A percentile compares a stretch with the other conserved stretches of the same genome.
Evolutionary conservation across 2,113 vertebrate species (phyloP).

Genomic region (Callipepla californica): DNA sequence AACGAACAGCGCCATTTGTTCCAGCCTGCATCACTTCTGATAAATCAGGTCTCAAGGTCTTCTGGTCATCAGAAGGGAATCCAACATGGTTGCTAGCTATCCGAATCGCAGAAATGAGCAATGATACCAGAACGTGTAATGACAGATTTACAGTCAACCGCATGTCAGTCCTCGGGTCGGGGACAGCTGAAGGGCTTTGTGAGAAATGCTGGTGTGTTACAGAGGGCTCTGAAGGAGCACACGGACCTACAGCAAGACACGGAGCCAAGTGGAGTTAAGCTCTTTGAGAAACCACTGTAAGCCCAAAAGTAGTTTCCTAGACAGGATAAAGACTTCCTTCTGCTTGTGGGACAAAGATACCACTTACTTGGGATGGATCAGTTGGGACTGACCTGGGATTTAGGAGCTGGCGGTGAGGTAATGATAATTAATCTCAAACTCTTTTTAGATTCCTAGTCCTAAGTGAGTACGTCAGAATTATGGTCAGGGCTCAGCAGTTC

Average conservation of each 20-base stretch:
- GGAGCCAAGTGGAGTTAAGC: background rate
- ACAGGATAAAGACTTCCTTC: background rate
- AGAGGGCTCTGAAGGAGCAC: background rate
- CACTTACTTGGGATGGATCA: background rate
- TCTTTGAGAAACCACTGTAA: background rate
- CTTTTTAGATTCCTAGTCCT: background rate
- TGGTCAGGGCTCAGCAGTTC: background rate
- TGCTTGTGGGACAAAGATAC: background rate
- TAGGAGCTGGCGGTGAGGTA: background rate
- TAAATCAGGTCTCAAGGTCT: background rate
- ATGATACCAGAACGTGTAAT: background rate
- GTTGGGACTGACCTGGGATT: background rate
- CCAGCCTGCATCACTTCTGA: background rate
- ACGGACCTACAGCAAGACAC: background rate
- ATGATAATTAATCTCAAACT: background rate
- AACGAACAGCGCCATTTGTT: background rate
- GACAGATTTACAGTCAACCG: background rate
- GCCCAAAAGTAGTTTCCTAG: background rate
- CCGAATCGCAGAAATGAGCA: background rate
- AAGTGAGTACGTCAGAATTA: background rate
- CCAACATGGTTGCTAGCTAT: background rate
- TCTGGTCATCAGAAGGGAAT: background rate
- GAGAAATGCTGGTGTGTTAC: background rate
- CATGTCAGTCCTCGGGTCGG: background rate
- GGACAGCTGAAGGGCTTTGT: constrained; percentile 12